A percentile compares a stretch with the other conserved stretches of the same genome.
phyloP scores from a whole-genome alignment of 2,797 vertebrate genomes.

The Melanotaenia nigrans region DNA sequence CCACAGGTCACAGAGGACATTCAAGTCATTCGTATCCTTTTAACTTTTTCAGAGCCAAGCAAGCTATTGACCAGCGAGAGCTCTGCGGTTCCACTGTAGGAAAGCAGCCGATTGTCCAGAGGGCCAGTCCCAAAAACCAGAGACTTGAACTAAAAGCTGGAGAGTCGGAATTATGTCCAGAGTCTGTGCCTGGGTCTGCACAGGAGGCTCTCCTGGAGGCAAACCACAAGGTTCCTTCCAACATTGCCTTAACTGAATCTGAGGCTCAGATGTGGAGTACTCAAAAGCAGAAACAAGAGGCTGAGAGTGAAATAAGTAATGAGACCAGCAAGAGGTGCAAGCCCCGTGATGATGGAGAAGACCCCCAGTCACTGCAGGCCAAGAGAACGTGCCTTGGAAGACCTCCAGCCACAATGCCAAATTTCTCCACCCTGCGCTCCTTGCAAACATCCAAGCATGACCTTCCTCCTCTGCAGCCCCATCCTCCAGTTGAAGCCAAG shows the following conservation, averaged over 20 bases:
- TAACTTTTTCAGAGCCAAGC: constrained; percentile 73
- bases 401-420: constrained; percentile 66
- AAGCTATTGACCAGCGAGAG: constrained; percentile 59
- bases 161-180: constrained; percentile 62
- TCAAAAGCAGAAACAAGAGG: constrained; percentile 40
- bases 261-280: constrained; percentile 20
- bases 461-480: constrained; percentile 62
- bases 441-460: constrained; percentile 66
- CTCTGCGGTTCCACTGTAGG: constrained; percentile 21
- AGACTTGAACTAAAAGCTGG: constrained; percentile 14
- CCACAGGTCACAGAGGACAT: constrained; percentile 64
- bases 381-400: constrained; percentile 79
- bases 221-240: constrained; percentile 29
- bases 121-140: constrained; percentile 32
- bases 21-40: constrained; percentile 59
- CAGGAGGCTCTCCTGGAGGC: constrained; percentile 28
- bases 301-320: constrained; percentile 49
- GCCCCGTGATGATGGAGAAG: constrained; percentile 69
- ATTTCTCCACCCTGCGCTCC: constrained; percentile 54
- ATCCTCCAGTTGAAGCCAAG: constrained; percentile 63
- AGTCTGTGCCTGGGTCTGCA: constrained; percentile 26
- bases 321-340: constrained; percentile 66
- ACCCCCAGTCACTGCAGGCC: constrained; percentile 63
- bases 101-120: constrained; percentile 43
- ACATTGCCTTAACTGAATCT: constrained; percentile 21